Percentiles rank a stretch among this genome's conserved stretches.
phyloP scores from a whole-genome alignment of 2,113 vertebrate genomes.

The Malurus elegans region DNA sequence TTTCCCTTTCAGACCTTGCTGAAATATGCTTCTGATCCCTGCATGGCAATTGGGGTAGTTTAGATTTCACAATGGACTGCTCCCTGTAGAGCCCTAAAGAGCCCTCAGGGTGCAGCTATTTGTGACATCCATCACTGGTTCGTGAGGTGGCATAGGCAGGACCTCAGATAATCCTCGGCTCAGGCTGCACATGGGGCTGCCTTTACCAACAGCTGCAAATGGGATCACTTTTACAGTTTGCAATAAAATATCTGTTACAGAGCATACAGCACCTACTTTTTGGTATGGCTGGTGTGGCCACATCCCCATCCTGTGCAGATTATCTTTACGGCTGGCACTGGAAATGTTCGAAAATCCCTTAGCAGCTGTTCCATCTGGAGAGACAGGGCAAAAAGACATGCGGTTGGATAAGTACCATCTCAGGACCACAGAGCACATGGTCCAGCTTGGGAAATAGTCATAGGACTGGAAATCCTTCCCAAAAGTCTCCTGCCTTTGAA shows the following conservation, averaged over 20 bases:
- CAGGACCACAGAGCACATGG: background rate
- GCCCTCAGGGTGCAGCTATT: background rate
- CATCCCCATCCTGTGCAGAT: background rate
- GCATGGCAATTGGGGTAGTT: background rate
- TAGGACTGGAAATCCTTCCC: background rate
- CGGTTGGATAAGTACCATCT: background rate
- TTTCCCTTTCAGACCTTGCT: background rate
- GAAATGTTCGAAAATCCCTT: background rate
- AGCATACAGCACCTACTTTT: background rate
- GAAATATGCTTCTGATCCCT: background rate
- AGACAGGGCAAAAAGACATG: background rate
- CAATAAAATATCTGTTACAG: background rate
- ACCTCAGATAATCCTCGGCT: background rate
- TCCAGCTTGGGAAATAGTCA: background rate
- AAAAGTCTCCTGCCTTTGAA: background rate
- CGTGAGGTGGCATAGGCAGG: background rate
- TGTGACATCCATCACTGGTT: background rate
- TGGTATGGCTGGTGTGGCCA: background rate
- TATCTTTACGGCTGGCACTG: background rate
- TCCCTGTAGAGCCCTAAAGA: background rate
- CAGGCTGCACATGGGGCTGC: background rate
- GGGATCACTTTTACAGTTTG: background rate
- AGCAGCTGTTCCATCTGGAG: background rate
- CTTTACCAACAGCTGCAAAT: background rate
- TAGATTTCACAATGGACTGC: background rate